These are phyloP conservation scores for Steromphala cineraria DNA, from an alignment of 2,888 invertebrate genomes.

Conservation along the genomic window DNA sequence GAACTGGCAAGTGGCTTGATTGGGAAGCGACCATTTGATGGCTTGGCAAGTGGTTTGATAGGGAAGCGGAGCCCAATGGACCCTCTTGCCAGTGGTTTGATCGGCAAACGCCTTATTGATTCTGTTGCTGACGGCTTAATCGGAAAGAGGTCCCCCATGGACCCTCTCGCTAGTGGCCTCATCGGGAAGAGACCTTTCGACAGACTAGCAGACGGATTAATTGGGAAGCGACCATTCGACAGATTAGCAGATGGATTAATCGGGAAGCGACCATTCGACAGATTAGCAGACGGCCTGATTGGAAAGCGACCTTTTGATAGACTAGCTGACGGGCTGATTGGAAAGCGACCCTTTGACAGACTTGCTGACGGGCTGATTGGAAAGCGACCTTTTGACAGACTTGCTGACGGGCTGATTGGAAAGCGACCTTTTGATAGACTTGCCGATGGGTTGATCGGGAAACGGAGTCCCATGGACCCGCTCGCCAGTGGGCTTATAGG, in stretches of 20 bases:
- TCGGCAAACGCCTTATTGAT: constrained; percentile 30
- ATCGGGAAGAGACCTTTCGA: constrained; percentile 23
- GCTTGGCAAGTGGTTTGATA: constrained; percentile 26
- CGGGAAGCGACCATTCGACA: constrained; percentile 29
- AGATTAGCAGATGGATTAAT: constrained; percentile 25
- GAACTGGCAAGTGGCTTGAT: constrained; percentile 24
- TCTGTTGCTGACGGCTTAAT: constrained; percentile 26
- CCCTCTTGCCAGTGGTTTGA: constrained; percentile 23
- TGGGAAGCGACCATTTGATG: constrained; percentile 28
- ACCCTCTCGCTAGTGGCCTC: constrained; percentile 25
- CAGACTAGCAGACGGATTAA: not conserved
- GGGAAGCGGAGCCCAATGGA: constrained; percentile 26
- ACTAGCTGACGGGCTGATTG: constrained; percentile 22
- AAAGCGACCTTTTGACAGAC: not conserved
- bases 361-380: constrained; percentile 19
- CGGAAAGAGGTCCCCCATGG: constrained; percentile 22
- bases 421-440: not conserved
- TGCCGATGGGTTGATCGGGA: not conserved
- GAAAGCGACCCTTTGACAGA: constrained; percentile 17
- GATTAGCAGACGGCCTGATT: constrained; percentile 24
- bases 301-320: constrained; percentile 24
- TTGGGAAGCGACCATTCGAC: constrained; percentile 26
- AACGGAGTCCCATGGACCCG: constrained; percentile 19
- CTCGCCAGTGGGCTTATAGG: constrained; percentile 28
- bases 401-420: constrained; percentile 7